Conservation (phyloP, 2,888 invertebrate species). For the Caenorhabditis sp. region DNA sequence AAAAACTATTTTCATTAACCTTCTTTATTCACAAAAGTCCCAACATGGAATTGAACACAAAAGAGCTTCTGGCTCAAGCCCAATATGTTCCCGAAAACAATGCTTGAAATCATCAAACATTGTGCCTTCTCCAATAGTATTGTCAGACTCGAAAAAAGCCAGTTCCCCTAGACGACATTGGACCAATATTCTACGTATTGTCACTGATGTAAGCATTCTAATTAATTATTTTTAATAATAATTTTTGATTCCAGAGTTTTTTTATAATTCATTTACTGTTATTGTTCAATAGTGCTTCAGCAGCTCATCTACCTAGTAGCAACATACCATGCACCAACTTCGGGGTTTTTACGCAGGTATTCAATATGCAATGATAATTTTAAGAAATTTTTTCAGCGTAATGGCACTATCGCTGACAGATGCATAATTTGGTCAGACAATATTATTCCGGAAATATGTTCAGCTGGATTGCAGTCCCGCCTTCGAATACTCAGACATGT, state of each 20-base stretch:
- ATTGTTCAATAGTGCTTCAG: no score
- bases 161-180: constrained; percentile 35
- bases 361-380: not conserved
- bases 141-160: constrained; percentile 36
- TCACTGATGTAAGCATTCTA: constrained; percentile 8
- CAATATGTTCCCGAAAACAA: no score
- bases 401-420: constrained; percentile 16
- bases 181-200: constrained; percentile 7
- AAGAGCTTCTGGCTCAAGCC: no score
- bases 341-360: constrained; percentile 29
- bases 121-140: constrained; percentile 31
- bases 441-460: constrained; percentile 55
- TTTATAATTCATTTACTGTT: constrained; percentile 28
- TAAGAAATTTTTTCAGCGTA: constrained; percentile 32
- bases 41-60: no score
- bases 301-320: no score
- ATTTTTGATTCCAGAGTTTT: constrained; percentile 22
- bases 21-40: no score
- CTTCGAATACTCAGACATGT: constrained; percentile 51
- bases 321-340: no score
- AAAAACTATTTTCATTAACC: no score
- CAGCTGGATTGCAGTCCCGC: constrained; percentile 51
- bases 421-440: constrained; percentile 49
- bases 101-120: constrained; percentile 12
- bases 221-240: not conserved